phyloP scores from a whole-genome alignment of 2,113 vertebrate genomes.

The Gobiocypris rarus region DNA sequence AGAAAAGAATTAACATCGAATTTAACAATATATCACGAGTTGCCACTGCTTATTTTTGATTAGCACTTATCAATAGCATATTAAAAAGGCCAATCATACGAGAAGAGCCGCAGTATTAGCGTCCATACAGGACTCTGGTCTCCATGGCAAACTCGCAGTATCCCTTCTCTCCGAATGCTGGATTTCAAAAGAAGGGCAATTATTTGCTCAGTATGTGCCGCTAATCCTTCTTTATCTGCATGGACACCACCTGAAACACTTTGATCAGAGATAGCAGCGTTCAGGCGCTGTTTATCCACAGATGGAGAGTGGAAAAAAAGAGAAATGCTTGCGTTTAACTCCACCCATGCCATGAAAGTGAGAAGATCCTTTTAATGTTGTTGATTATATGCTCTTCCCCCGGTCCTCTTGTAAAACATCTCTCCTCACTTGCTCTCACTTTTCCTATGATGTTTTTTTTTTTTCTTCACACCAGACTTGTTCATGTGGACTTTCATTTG shows the following conservation, averaged over 20 bases:
- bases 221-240: slow-evolving; percentile 64
- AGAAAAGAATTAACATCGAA: slow-evolving; percentile 51
- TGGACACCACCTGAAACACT: slow-evolving; percentile 74
- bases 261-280: slow-evolving; percentile 77
- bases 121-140: slow-evolving; percentile 31
- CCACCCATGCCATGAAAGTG: slow-evolving; percentile 75
- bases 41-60: slow-evolving; percentile 29
- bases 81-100: slow-evolving; percentile 31
- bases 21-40: slow-evolving; percentile 34
- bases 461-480: not conserved
- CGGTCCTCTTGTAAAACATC: slow-evolving; percentile 65
- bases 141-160: slow-evolving; percentile 53
- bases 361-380: slow-evolving; percentile 77
- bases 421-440: slow-evolving; percentile 21
- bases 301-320: not conserved
- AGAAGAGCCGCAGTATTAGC: slow-evolving; percentile 34
- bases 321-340: slow-evolving; percentile 48
- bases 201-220: slow-evolving; percentile 84
- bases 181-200: slow-evolving; percentile 80
- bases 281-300: slow-evolving; percentile 69
- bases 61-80: slow-evolving; percentile 47
- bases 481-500: slow-evolving; percentile 6
- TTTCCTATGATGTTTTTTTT: not conserved
- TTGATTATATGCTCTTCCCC: slow-evolving; percentile 64
- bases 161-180: slow-evolving; percentile 72